These are phyloP conservation scores for Lacerta viridis DNA, from an alignment of 2,797 vertebrate species.

Conservation along the genomic window DNA sequence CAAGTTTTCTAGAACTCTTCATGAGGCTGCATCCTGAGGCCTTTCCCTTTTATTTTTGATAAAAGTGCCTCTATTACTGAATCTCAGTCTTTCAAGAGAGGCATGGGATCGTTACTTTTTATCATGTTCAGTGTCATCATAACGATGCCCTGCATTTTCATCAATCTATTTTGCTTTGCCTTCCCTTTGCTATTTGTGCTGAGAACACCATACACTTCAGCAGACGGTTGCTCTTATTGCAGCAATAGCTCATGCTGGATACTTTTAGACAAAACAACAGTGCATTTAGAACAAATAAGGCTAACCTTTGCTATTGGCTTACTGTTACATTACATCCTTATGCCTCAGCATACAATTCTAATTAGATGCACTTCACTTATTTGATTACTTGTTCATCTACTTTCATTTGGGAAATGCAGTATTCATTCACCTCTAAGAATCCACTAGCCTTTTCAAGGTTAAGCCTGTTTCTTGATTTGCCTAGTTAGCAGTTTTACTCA, in stretches of 20 bases:
- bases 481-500: constrained; percentile 18
- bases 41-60: constrained; percentile 28
- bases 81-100: constrained; percentile 57
- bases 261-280: constrained; percentile 24
- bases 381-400: constrained; percentile 19
- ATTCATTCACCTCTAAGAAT: constrained; percentile 17
- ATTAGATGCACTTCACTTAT: constrained; percentile 8
- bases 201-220: constrained; percentile 38
- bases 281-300: background rate
- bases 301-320: background rate
- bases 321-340: background rate
- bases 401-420: constrained; percentile 34
- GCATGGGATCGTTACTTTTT: constrained; percentile 42
- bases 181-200: constrained; percentile 50
- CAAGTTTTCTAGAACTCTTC: background rate
- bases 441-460: constrained; percentile 11
- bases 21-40: background rate
- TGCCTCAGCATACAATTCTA: constrained; percentile 39
- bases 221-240: constrained; percentile 43
- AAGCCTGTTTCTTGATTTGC: constrained; percentile 33
- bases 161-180: constrained; percentile 47
- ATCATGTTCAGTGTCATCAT: constrained; percentile 50
- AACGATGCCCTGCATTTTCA: constrained; percentile 35
- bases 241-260: constrained; percentile 20
- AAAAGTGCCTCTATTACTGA: constrained; percentile 43